Evolutionary conservation across 2,113 vertebrate species (phyloP).

Genomic region (Xenopus borealis): DNA sequence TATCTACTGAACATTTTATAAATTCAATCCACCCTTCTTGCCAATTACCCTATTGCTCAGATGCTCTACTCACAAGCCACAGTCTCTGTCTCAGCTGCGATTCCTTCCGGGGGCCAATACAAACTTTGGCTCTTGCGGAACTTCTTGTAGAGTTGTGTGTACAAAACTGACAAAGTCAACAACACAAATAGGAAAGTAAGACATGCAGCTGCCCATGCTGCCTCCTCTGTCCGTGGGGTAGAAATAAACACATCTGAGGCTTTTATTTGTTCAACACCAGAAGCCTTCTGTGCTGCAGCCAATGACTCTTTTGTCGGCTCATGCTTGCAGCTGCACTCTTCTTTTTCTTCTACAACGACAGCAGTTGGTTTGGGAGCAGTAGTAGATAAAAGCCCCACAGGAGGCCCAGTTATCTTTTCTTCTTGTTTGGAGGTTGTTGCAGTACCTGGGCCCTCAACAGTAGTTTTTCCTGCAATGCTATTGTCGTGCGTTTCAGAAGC

Average conservation of each 20-base stretch:
- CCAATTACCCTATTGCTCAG: no score
- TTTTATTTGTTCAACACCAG: background rate
- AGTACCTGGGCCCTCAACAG: background rate
- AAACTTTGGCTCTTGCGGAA: slow-evolving; percentile 75
- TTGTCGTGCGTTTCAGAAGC: background rate
- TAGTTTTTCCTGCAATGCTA: background rate
- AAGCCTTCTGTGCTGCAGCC: background rate
- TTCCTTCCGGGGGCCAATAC: slow-evolving; percentile 71
- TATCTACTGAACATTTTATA: no score
- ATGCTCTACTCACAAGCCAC: slow-evolving; percentile 55
- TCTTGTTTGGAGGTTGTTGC: background rate
- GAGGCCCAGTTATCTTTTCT: background rate
- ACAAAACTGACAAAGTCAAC: slow-evolving; percentile 67
- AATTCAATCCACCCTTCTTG: no score
- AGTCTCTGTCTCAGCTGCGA: slow-evolving; percentile 52
- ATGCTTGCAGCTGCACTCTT: slow-evolving; percentile 9
- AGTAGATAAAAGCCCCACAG: background rate
- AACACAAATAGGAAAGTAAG: slow-evolving; percentile 79
- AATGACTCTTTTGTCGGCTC: background rate
- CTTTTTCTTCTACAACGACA: background rate
- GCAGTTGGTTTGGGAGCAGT: background rate
- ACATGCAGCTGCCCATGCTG: slow-evolving; percentile 80
- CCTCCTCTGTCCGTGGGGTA: slow-evolving; percentile 74
- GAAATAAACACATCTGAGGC: slow-evolving; percentile 29
- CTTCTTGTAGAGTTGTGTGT: slow-evolving; percentile 71